A percentile compares a stretch with the other conserved stretches of the same genome.
phyloP scores from a whole-genome alignment of 2,113 vertebrate species.

The Corythornis cristatus region DNA sequence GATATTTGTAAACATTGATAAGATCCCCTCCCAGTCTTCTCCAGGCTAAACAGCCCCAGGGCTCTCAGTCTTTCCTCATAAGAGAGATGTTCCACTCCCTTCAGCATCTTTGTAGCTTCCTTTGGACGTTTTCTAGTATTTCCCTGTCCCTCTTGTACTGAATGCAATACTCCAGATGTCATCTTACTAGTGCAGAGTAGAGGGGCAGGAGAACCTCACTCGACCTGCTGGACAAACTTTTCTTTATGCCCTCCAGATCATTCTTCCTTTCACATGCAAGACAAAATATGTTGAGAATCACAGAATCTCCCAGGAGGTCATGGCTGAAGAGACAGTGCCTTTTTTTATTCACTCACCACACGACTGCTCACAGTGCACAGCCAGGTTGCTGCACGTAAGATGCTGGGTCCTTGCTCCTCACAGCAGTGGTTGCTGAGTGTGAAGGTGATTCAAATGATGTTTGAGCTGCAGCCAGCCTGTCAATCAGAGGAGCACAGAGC shows the following conservation, averaged over 20 bases:
- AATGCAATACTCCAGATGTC: too few species aligned
- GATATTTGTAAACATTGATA: too few species aligned
- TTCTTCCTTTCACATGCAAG: background rate
- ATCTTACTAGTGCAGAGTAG: too few species aligned
- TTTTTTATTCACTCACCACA: background rate
- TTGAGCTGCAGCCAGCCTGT: background rate
- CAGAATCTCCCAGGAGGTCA: background rate
- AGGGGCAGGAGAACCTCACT: too few species aligned
- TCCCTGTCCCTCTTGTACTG: too few species aligned
- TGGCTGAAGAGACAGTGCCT: background rate
- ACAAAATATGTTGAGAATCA: background rate
- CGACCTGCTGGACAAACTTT: too few species aligned
- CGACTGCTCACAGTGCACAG: background rate
- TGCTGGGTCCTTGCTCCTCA: fast-evolving
- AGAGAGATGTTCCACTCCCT: too few species aligned
- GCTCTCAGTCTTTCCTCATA: too few species aligned
- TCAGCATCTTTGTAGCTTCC: too few species aligned
- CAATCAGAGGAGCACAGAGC: background rate
- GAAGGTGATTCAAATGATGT: background rate
- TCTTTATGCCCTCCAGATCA: background rate
- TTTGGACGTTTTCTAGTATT: too few species aligned
- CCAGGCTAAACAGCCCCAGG: too few species aligned
- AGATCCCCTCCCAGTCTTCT: too few species aligned
- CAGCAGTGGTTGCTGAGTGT: fast-evolving
- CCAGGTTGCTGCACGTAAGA: background rate